Base-by-base conservation (phyloP, 2,888 invertebrate species). In the Oscheius sp. region DNA sequence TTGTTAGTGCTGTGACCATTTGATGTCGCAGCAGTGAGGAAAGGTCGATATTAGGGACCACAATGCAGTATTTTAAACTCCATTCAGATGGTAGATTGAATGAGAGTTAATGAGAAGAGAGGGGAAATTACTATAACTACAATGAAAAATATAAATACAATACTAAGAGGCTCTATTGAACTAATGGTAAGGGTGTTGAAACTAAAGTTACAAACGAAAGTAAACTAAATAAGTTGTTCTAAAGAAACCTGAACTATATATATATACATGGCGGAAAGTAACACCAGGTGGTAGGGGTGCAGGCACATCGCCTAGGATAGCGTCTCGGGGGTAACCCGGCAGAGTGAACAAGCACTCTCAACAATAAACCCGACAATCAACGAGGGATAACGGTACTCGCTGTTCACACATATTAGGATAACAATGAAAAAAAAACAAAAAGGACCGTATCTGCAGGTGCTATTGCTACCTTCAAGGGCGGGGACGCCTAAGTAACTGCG, bases 321-420 rank as follows among this genome's bases (percentile, higher is more conserved):
- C n/a, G 46, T 46, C 64, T 23, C 46, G 52, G 66, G 21, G 52
- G 66, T 7, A 27, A 66, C 66, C 66, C 66, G 66, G 66, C 29
- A 52, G 45, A 63, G 64, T 64, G 66, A 66, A 66, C 66, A 66
- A 66, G 49, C 66, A 52, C 52, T 66, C 52, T 66, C 66, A 66
- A 52, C 53, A 66, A 66, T 52, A 66, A 64, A 66, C 66, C 66
- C 66, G 66, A 52, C 27, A 64, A 49, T 25, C 52, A 29, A 27
- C 66, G 66, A 66, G 69, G n/a, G 27, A 23, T 46, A 29, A 35
- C 52, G 52, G 52, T 66, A 71, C 71, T 71, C 71, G 71, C 71
- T 27, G 56, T 61, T 35, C 45, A 71, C 63, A 45, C 63, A 70
- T 59, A 70, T 71, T 71, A 71, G 61, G 56, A 61, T 59, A 71